Conservation (phyloP, 2,113 vertebrate species). For the Piaya cayana region DNA sequence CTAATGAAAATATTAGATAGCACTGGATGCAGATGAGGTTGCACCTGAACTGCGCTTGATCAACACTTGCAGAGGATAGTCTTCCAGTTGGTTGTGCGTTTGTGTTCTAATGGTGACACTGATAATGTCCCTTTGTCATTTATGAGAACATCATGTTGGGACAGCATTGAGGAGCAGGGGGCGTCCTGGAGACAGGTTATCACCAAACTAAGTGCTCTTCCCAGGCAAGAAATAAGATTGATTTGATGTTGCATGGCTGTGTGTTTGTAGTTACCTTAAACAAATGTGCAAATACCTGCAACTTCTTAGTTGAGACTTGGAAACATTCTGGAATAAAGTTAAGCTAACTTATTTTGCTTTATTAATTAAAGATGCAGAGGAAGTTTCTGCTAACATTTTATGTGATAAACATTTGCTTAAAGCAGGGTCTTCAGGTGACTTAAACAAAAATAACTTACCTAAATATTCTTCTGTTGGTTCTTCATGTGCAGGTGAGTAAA, state of each 20-base stretch:
- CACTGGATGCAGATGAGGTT: not conserved
- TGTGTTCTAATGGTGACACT: not conserved
- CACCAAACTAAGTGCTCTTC: not conserved
- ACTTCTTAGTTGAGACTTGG: not conserved
- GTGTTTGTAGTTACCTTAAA: not conserved
- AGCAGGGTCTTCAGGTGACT: not conserved
- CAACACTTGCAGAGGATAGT: not conserved
- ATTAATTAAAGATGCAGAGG: not conserved
- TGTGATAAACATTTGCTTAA: not conserved
- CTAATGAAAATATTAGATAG: not conserved
- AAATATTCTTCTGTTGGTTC: not conserved
- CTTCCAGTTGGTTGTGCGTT: not conserved
- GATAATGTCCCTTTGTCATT: not conserved
- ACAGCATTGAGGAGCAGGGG: not conserved
- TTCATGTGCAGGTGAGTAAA: not conserved
- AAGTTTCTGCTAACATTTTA: not conserved
- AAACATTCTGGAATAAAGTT: not conserved
- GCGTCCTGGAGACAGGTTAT: accelerated
- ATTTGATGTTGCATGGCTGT: not conserved
- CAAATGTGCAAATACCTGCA: not conserved
- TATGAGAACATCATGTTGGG: not conserved
- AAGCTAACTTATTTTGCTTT: not conserved
- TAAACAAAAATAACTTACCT: not conserved
- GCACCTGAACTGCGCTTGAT: not conserved
- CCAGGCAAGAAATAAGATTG: not conserved